Percentiles rank a stretch among this genome's conserved stretches.
phyloP scores from a whole-genome alignment of 2,113 vertebrate species.

The Psephotus haematonotus region DNA sequence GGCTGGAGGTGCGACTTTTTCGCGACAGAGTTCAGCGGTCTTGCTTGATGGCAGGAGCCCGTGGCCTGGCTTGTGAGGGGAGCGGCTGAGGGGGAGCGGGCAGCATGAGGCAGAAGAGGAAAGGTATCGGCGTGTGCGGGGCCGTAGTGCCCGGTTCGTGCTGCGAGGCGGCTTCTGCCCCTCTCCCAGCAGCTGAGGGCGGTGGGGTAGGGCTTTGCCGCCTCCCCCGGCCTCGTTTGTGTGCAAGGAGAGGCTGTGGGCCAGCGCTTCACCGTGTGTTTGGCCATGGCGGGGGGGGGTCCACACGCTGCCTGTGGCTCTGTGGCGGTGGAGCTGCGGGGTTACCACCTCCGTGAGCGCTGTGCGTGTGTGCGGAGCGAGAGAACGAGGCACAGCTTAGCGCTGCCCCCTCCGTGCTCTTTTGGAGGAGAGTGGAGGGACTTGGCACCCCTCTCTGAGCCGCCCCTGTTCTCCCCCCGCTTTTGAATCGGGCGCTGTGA shows the following conservation, averaged over 20 bases:
- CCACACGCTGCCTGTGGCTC: too few species aligned
- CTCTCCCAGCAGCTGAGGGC: not conserved
- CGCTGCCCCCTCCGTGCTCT: rapidly evolving
- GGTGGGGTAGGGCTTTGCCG: too few species aligned
- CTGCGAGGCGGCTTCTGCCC: rapidly evolving
- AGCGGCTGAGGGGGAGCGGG: rapidly evolving
- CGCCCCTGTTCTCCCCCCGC: rapidly evolving
- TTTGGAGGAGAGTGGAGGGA: not conserved
- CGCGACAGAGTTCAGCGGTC: not conserved
- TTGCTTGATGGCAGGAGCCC: not conserved
- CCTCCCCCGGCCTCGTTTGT: not conserved
- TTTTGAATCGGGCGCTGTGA: not conserved
- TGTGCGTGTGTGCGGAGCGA: not conserved
- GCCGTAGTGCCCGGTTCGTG: not conserved
- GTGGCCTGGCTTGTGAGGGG: not conserved
- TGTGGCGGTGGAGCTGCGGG: not conserved
- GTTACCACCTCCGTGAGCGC: rapidly evolving
- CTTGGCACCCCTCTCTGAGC: not conserved
- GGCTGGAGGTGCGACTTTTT: not conserved
- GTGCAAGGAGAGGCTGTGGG: too few species aligned
- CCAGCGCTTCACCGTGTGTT: too few species aligned
- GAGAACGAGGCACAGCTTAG: too few species aligned
- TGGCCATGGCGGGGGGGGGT: too few species aligned
- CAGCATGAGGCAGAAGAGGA: conserved; percentile 27
- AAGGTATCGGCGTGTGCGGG: not conserved